A percentile compares a stretch with the other conserved stretches of the same genome.
These are phyloP conservation scores for Pseudotriccus pelzelni DNA, from an alignment of 2,797 vertebrate species.

Conservation along the genomic window DNA sequence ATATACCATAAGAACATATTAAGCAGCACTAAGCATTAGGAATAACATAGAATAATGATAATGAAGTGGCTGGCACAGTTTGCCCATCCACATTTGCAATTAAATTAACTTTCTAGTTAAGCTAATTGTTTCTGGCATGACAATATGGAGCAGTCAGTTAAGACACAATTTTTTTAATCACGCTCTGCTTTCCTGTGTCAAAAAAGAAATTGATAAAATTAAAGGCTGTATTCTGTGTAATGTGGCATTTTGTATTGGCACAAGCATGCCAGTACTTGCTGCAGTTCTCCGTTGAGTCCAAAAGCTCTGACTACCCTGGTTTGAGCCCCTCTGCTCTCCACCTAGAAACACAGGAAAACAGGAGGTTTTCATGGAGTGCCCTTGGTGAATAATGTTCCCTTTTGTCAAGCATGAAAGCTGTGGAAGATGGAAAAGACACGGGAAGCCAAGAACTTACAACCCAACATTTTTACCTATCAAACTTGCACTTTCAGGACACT, in stretches of 20 bases:
- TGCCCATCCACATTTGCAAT: conserved; percentile 71
- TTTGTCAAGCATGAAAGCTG: not conserved
- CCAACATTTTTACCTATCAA: not conserved
- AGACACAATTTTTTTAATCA: conserved; percentile 69
- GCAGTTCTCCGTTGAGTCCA: not conserved
- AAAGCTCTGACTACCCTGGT: not conserved
- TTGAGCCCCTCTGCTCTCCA: not conserved
- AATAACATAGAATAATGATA: conserved; percentile 68
- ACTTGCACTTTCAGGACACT: not conserved
- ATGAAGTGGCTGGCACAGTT: conserved; percentile 67
- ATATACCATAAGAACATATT: conserved; percentile 52
- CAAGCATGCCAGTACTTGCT: not conserved
- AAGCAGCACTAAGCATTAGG: conserved; percentile 60
- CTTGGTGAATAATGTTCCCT: not conserved
- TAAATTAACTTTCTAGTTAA: conserved; percentile 73
- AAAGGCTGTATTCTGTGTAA: conserved; percentile 40
- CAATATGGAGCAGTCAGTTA: conserved; percentile 70
- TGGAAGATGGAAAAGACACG: not conserved
- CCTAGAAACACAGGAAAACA: not conserved
- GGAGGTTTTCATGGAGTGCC: not conserved
- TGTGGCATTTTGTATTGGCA: conserved; percentile 46
- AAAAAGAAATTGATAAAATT: conserved; percentile 67
- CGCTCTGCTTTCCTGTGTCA: conserved; percentile 40
- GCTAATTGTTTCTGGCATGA: conserved; percentile 72
- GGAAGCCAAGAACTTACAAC: not conserved